phyloP scores from a whole-genome alignment of 2,797 vertebrate species.

The Carapus acus region DNA sequence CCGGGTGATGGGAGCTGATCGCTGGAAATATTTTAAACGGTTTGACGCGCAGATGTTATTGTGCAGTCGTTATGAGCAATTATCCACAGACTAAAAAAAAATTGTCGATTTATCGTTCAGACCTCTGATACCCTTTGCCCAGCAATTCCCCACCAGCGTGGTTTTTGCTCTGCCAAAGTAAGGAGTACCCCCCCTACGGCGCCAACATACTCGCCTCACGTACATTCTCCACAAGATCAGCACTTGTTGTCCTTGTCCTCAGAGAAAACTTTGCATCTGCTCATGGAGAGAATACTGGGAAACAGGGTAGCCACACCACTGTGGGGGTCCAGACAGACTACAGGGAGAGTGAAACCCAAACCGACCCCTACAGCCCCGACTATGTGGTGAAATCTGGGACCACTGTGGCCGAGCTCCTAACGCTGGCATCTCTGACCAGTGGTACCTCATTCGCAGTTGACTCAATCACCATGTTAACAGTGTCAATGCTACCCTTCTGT shows the following conservation, averaged over 20 bases:
- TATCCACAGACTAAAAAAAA: background rate
- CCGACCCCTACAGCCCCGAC: constrained; percentile 86
- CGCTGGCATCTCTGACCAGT: constrained; percentile 83
- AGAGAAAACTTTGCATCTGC: constrained; percentile 55
- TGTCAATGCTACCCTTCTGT: background rate
- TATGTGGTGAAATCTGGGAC: constrained; percentile 74
- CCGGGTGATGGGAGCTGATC: constrained; percentile 77
- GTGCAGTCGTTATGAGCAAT: too few relatives aligned
- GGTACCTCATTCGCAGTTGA: constrained; percentile 56
- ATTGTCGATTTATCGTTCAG: constrained; percentile 53
- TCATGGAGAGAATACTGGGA: constrained; percentile 8
- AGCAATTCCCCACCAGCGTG: constrained; percentile 60
- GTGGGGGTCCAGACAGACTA: constrained; percentile 91
- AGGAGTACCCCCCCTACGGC: too few relatives aligned
- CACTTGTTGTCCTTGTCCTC: constrained; percentile 18
- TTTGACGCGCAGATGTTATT: too few relatives aligned
- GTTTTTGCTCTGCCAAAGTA: constrained; percentile 69
- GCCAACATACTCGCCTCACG: background rate
- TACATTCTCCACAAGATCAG: background rate
- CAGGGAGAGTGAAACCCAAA: constrained; percentile 90
- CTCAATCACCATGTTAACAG: background rate
- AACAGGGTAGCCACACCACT: constrained; percentile 55
- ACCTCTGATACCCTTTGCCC: constrained; percentile 69
- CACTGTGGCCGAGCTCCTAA: constrained; percentile 82
- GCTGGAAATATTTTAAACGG: constrained; percentile 87